A percentile compares a stretch with the other conserved stretches of the same genome.
Conservation (phyloP, 2,797 vertebrate species). For the Brachymystax lenok region DNA sequence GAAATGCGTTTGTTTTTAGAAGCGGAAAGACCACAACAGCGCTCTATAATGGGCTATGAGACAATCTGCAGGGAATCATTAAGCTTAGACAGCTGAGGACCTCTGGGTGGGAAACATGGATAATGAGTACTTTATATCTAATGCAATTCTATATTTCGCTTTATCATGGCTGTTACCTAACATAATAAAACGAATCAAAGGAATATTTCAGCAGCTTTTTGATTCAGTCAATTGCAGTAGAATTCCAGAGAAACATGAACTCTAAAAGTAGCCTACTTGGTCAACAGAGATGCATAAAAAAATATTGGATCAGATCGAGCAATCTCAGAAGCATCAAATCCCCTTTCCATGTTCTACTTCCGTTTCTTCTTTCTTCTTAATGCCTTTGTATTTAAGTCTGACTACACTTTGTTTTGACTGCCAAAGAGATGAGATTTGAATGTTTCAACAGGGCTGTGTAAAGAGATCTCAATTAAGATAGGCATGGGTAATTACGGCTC, state of each 20-base stretch:
- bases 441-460: constrained; percentile 47
- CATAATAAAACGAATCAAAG: background rate
- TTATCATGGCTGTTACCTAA: background rate
- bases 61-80: background rate
- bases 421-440: constrained; percentile 49
- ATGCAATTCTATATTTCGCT: background rate
- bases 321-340: constrained; percentile 35
- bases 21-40: background rate
- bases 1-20: background rate
- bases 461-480: constrained; percentile 79
- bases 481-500: constrained; percentile 55
- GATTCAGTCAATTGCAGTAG: background rate
- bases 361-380: constrained; percentile 34
- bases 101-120: background rate
- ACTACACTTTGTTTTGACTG: constrained; percentile 44
- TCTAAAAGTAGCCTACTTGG: background rate
- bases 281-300: background rate
- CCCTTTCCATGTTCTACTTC: constrained; percentile 51
- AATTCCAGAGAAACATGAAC: background rate
- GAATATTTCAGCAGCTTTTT: background rate
- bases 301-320: background rate
- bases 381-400: constrained; percentile 22
- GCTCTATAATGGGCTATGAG: background rate
- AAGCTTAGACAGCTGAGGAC: background rate
- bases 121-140: background rate